phyloP scores from a whole-genome alignment of 2,113 vertebrate species.

The Etheostoma spectabile region DNA sequence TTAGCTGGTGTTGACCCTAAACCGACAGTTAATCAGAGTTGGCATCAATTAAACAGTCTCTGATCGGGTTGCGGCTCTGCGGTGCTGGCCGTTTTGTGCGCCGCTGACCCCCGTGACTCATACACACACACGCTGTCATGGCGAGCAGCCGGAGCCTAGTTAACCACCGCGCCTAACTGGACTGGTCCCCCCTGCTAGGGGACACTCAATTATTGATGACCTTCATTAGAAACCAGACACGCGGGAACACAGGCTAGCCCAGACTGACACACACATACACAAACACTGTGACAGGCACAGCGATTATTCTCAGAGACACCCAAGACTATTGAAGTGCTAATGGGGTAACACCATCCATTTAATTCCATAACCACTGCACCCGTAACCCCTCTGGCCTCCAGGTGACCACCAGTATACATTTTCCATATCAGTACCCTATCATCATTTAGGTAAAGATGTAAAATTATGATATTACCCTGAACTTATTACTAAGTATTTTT shows the following conservation, averaged over 20 bases:
- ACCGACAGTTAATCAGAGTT: slow-evolving; percentile 77
- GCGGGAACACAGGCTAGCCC: slow-evolving; percentile 54
- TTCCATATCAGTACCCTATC: not conserved
- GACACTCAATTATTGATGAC: slow-evolving; percentile 81
- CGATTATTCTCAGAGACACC: slow-evolving; percentile 73
- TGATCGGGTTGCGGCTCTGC: slow-evolving; percentile 64
- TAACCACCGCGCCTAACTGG: slow-evolving; percentile 55
- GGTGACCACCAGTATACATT: slow-evolving; percentile 23
- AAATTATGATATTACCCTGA: not conserved
- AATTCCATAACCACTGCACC: slow-evolving; percentile 48
- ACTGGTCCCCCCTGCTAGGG: slow-evolving; percentile 64
- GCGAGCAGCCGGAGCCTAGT: slow-evolving; percentile 31
- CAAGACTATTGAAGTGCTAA: slow-evolving; percentile 78
- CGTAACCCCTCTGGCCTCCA: slow-evolving; percentile 35
- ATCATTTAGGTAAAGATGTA: not conserved
- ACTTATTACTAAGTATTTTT: not conserved
- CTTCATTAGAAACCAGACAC: slow-evolving; percentile 85
- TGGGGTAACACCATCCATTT: slow-evolving; percentile 72
- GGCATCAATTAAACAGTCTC: slow-evolving; percentile 76
- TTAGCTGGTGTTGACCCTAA: slow-evolving; percentile 73
- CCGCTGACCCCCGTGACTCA: slow-evolving; percentile 70
- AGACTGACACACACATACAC: slow-evolving; percentile 56
- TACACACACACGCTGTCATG: slow-evolving; percentile 10
- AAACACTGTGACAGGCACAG: slow-evolving; percentile 45
- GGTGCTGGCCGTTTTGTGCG: slow-evolving; percentile 75